phyloP scores from a whole-genome alignment of 2,113 vertebrate genomes.

The Climacteris rufus region DNA sequence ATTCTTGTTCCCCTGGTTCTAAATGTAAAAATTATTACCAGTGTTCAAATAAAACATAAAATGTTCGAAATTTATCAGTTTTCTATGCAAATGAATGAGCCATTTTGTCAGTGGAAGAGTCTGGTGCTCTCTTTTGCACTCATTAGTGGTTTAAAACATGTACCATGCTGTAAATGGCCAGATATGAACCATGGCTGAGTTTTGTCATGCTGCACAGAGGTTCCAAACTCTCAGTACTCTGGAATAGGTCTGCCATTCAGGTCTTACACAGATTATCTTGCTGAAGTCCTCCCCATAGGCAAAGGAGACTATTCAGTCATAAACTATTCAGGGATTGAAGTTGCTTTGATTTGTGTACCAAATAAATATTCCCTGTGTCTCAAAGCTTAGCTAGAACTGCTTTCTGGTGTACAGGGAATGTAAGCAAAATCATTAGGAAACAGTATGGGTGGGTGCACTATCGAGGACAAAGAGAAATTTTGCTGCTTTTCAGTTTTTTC shows the following conservation, averaged over 20 bases:
- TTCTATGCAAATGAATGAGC: neutral
- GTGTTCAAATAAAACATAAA: neutral
- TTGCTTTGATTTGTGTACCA: neutral
- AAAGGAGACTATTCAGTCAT: neutral
- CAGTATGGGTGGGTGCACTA: neutral
- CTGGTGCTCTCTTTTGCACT: neutral
- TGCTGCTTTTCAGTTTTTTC: neutral
- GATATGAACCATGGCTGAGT: neutral
- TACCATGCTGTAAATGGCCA: neutral
- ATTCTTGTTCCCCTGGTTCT: neutral
- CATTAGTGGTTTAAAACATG: neutral
- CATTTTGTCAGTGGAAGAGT: neutral
- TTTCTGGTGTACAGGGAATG: neutral
- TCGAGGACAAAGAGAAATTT: neutral
- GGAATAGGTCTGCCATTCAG: neutral
- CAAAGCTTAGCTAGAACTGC: neutral
- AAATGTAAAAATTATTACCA: neutral
- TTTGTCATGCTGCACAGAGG: neutral
- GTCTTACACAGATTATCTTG: neutral
- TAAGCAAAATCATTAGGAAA: neutral
- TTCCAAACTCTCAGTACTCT: neutral
- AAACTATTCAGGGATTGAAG: neutral
- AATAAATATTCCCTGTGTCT: neutral
- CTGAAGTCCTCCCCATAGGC: neutral
- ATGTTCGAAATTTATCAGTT: neutral